Evolutionary conservation across 2,888 invertebrate genomes (phyloP).

Genomic region (Endotricha flammealis): DNA sequence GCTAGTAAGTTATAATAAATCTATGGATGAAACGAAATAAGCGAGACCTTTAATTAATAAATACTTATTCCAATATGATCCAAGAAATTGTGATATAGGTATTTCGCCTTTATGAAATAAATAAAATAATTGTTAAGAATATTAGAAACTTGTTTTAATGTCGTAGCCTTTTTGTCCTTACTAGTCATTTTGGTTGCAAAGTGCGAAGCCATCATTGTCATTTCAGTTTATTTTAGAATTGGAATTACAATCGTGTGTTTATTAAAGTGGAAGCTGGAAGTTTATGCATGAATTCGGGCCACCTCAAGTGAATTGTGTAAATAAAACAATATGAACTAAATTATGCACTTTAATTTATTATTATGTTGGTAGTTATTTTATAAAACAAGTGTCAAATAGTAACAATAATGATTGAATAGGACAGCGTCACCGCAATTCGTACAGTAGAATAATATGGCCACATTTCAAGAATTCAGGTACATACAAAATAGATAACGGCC

Average conservation of each 20-base stretch:
- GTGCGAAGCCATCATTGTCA: no score
- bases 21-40: no score
- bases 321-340: constrained; percentile 25
- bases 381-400: constrained; percentile 66
- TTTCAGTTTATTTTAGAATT: no score
- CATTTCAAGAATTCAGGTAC: constrained; percentile 75
- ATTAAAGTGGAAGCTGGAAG: no score
- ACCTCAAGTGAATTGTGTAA: no score
- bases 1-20: no score
- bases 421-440: constrained; percentile 41
- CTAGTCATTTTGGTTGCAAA: no score
- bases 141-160: constrained; percentile 5
- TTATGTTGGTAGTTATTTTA: constrained; percentile 59
- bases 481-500: constrained; percentile 54
- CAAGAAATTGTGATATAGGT: constrained; percentile 42
- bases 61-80: constrained; percentile 7
- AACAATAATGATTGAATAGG: constrained; percentile 53
- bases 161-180: no score
- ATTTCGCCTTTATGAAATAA: constrained; percentile 41
- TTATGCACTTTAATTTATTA: constrained; percentile 68
- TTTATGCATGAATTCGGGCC: no score
- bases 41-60: background rate
- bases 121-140: constrained; percentile 21
- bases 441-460: constrained; percentile 71
- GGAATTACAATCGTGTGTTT: no score